Conservation (phyloP, 2,797 vertebrate species). For the Crax fasciolata region DNA sequence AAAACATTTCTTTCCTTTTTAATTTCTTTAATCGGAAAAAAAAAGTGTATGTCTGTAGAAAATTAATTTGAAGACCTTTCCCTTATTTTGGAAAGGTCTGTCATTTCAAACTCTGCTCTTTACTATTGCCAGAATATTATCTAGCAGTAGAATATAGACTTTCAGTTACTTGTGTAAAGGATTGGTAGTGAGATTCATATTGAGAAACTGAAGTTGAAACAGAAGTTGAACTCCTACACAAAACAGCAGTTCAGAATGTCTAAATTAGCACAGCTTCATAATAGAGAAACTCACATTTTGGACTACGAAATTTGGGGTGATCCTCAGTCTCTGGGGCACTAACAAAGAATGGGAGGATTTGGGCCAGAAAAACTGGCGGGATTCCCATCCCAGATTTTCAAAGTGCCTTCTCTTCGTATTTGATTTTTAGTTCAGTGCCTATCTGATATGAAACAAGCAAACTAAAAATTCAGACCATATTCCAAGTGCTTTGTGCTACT, state of each 20-base stretch:
- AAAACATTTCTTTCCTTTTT: not conserved
- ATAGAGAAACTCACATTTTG: not conserved
- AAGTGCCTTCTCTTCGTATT: not conserved
- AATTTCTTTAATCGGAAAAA: not conserved
- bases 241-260: not conserved
- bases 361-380: not conserved
- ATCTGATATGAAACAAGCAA: not conserved
- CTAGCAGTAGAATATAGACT: not conserved
- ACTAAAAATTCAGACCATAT: not conserved
- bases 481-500: not conserved
- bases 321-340: not conserved
- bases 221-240: not conserved
- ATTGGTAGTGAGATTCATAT: not conserved
- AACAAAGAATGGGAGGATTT: not conserved
- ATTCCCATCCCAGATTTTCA: not conserved
- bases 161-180: not conserved
- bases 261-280: not conserved
- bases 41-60: accelerated
- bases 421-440: not conserved
- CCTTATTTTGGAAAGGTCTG: not conserved
- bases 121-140: not conserved
- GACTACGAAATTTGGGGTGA: not conserved
- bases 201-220: not conserved
- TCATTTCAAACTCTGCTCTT: not conserved
- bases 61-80: not conserved